These are phyloP conservation scores for Ectropis crepuscularia DNA, from an alignment of 2,888 invertebrate genomes.

Conservation along the genomic window DNA sequence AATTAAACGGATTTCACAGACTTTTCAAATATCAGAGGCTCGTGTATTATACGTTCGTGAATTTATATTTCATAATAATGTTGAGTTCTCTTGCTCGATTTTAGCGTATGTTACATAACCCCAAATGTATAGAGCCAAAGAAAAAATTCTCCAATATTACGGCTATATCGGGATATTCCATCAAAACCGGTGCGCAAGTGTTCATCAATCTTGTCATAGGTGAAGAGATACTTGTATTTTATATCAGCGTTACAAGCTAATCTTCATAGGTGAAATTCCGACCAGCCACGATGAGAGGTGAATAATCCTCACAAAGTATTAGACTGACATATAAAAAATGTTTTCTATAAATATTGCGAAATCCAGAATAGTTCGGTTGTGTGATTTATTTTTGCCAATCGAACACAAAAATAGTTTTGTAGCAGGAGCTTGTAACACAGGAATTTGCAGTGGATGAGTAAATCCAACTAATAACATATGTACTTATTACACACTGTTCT, in stretches of 20 bases:
- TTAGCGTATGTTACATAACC: background rate
- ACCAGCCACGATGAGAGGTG: conserved; percentile 13
- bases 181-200: conserved; percentile 11
- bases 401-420: no score
- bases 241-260: conserved; percentile 30
- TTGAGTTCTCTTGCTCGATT: no score
- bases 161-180: conserved; percentile 6
- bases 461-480: no score
- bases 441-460: no score
- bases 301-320: conserved; percentile 8
- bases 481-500: no score
- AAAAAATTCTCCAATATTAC: conserved; percentile 10
- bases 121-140: background rate
- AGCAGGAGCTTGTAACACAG: no score
- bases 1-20: no score
- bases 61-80: no score
- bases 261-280: conserved; percentile 30
- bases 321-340: conserved; percentile 7
- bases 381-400: no score
- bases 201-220: conserved; percentile 32
- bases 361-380: no score
- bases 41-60: no score
- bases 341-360: background rate
- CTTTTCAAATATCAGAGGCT: no score
- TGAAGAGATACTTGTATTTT: conserved; percentile 17